Evolutionary conservation across 2,113 vertebrate species (phyloP).

Genomic region (Neogobius melanostomus): DNA sequence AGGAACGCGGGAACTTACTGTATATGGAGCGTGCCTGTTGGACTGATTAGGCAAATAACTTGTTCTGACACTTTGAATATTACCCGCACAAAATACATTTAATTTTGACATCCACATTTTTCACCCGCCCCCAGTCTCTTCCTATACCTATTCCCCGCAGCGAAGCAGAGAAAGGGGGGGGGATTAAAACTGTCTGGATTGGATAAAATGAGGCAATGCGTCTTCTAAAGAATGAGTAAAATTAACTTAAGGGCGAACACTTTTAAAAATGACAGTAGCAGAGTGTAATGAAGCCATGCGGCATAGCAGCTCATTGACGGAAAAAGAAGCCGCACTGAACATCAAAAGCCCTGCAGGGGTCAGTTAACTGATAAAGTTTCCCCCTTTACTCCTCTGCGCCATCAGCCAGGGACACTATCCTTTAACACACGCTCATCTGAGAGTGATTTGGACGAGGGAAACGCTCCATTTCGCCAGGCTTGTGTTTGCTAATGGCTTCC

Average conservation of each 20-base stretch:
- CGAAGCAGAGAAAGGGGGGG: slow-evolving; percentile 18
- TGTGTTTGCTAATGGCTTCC: slow-evolving; percentile 77
- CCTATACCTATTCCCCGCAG: background rate
- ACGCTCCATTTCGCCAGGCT: slow-evolving; percentile 73
- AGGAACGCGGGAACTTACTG: slow-evolving; percentile 17
- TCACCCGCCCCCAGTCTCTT: background rate
- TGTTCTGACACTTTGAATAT: slow-evolving; percentile 39
- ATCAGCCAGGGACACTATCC: slow-evolving; percentile 40
- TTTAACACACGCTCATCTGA: slow-evolving; percentile 71
- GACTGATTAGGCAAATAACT: slow-evolving; percentile 32
- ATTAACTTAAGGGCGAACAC: background rate
- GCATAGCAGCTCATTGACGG: background rate
- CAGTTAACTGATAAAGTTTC: slow-evolving; percentile 21
- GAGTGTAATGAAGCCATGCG: background rate
- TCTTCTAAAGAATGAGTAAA: slow-evolving; percentile 17
- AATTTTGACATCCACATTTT: slow-evolving; percentile 25
- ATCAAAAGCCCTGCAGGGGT: slow-evolving; percentile 51
- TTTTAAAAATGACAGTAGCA: slow-evolving; percentile 15
- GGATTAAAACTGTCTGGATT: slow-evolving; percentile 13
- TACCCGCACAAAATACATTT: slow-evolving; percentile 27
- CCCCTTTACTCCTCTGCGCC: slow-evolving; percentile 5
- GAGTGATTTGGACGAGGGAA: slow-evolving; percentile 69
- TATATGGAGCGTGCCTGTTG: slow-evolving; percentile 18
- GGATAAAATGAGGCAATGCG: slow-evolving; percentile 14
- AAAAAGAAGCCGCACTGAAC: slow-evolving; percentile 25